Evolutionary conservation across 1,140 invertebrate genomes (phyloP), one percentile per base, ranked within the genome.

Genomic region (Pseudoatta argentina): DNA sequence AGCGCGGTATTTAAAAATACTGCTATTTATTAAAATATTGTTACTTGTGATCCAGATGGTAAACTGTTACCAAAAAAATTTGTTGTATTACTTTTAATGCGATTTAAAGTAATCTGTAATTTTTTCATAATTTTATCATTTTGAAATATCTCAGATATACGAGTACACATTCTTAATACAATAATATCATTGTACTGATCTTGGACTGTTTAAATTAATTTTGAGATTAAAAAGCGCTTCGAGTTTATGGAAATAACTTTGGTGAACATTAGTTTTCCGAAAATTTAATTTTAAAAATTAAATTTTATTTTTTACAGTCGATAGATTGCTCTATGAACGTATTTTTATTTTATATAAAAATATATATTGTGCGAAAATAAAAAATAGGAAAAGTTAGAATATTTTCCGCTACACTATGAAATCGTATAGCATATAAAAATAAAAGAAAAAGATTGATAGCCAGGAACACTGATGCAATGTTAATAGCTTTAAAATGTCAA

Each of bases 401-500:
- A 69, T 67, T 24, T 14, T 53, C 6, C 21, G 44, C 18, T 48
- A 12, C 39, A 66, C 59, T 48, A 66, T 66, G 24, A 66, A 78
- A 78, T 48, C 3, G 39, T 64, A 64, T 78, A 44, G 34, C 3
- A 44, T 64, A 27, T 64, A 64, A 64, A 77, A 77, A 44, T 48
- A 78, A 4, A 66, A 61, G 48, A 78, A 66, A 30, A 51, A 21
- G 6, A 14, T 77, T 66, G 24, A 66, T 78, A 48, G 61, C 16
- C 2, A 3, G 10, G 30, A 44, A 75, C 0, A 34, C 64, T 12
- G 59, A 48, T 48, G 39, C 27, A 61, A 61, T 3, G 39, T 64
- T 77, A 64, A 78, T 66, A 78, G 16, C 34, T 78, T 75, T 78
- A 30, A 66, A 66, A 66, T 7, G 16, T 48, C 18, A 66, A n/a